Conservation (phyloP, 2,888 invertebrate genomes). For the Tenthredo amoena region DNA sequence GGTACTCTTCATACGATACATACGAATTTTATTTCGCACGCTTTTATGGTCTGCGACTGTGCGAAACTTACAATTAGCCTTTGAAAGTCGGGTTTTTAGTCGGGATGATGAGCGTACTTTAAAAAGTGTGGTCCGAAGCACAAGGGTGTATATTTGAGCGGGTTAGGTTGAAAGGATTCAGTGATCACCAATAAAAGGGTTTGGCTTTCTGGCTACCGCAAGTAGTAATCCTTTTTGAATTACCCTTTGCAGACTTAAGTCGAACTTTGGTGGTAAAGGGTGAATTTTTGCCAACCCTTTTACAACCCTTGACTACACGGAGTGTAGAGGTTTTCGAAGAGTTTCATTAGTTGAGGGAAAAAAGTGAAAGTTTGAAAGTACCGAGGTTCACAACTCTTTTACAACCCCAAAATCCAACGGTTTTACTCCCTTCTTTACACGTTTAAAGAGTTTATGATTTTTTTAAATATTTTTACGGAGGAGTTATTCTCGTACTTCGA, state of each 20-base stretch:
- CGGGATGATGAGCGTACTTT: conserved; percentile 57
- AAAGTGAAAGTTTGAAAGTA: conserved; percentile 68
- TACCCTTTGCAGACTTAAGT: conserved; percentile 66
- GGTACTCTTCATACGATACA: background rate
- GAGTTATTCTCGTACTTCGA: conserved; percentile 59
- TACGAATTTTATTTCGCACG: background rate
- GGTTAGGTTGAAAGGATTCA: conserved; percentile 71
- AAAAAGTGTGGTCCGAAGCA: conserved; percentile 71
- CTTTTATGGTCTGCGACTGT: background rate
- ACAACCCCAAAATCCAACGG: conserved; percentile 61
- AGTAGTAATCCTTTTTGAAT: conserved; percentile 72
- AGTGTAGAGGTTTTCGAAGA: background rate
- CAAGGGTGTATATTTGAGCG: conserved; percentile 70
- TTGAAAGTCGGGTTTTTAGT: conserved; percentile 56
- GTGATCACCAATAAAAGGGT: conserved; percentile 76
- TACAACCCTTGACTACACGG: conserved; percentile 60
- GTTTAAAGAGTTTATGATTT: conserved; percentile 56
- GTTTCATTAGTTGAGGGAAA: conserved; percentile 49
- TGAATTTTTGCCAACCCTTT: conserved; percentile 69
- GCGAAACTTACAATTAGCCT: conserved; percentile 41
- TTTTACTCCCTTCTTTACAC: conserved; percentile 62
- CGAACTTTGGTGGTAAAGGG: conserved; percentile 64
- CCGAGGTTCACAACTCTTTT: conserved; percentile 64
- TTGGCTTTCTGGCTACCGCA: conserved; percentile 63
- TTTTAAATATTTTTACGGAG: conserved; percentile 33